These are phyloP conservation scores for Styela clava DNA, from an alignment of 23 tunicate genomes.

Conservation along the genomic window DNA sequence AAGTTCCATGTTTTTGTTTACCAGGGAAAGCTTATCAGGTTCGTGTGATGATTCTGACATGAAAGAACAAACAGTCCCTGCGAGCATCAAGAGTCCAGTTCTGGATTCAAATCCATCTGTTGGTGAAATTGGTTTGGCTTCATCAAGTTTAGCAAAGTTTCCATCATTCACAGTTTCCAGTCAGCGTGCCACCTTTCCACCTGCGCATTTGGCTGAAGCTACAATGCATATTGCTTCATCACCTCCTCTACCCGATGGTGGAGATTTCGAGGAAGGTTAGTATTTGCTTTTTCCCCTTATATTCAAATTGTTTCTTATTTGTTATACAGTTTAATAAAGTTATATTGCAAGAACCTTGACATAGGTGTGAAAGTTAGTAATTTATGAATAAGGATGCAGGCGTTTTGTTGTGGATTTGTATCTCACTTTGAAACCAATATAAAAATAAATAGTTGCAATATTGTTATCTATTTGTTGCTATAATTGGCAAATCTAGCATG, in stretches of 20 bases:
- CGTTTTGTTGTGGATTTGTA: too few species aligned
- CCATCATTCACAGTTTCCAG: slow-evolving; percentile 3
- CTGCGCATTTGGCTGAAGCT: slow-evolving; percentile 1
- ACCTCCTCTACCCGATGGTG: background rate
- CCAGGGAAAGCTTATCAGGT: slow-evolving; percentile 17
- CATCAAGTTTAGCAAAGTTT: slow-evolving; percentile 11
- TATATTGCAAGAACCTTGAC: too few species aligned
- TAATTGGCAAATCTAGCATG: too few species aligned
- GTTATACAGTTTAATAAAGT: too few species aligned
- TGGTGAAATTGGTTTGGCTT: slow-evolving; percentile 19
- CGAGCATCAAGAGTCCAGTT: slow-evolving; percentile 13
- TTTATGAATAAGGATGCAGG: too few species aligned
- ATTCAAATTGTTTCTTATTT: too few species aligned
- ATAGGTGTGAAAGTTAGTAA: too few species aligned
- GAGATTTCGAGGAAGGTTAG: slow-evolving; percentile 26
- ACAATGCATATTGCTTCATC: slow-evolving; percentile 7
- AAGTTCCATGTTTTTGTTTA: too few species aligned
- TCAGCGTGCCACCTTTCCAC: slow-evolving; percentile 11
- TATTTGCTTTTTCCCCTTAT: background rate
- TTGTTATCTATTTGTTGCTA: too few species aligned
- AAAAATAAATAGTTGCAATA: too few species aligned
- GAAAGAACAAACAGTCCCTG: background rate
- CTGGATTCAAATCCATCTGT: slow-evolving; percentile 15
- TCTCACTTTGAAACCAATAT: too few species aligned
- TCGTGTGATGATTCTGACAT: slow-evolving; percentile 6